These are phyloP conservation scores for Sebastes matsubarae DNA, from an alignment of 2,797 vertebrate genomes.

Conservation along the genomic window DNA sequence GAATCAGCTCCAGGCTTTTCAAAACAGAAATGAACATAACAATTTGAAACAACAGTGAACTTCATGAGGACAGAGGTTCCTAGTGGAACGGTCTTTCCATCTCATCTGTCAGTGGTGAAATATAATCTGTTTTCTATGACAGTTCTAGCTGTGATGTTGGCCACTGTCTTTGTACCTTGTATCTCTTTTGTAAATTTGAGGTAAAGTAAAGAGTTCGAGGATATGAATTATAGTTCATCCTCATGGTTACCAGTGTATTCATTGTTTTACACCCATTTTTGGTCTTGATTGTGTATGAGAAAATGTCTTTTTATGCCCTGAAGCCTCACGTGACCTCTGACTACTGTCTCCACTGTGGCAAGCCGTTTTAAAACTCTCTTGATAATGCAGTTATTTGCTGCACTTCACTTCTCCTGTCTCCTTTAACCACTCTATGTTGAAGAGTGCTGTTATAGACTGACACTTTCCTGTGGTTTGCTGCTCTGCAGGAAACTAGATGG, in stretches of 20 bases:
- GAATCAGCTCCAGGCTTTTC: background rate
- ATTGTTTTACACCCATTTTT: background rate
- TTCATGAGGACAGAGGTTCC: background rate
- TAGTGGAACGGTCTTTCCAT: background rate
- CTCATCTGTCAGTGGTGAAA: background rate
- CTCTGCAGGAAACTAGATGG: constrained; percentile 65
- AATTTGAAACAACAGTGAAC: background rate
- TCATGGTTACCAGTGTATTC: background rate
- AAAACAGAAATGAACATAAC: background rate
- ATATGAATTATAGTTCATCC: background rate
- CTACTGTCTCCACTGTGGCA: background rate
- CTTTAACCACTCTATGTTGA: constrained; percentile 54
- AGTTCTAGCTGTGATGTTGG: background rate
- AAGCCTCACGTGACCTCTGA: background rate
- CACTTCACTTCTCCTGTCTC: constrained; percentile 49
- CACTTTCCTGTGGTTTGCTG: constrained; percentile 72
- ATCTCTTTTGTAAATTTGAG: background rate
- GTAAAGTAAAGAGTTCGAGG: background rate
- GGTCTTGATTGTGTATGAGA: background rate
- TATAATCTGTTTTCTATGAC: background rate
- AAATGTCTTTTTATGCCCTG: background rate
- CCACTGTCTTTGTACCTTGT: background rate
- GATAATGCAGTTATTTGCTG: background rate
- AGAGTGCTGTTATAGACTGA: constrained; percentile 70
- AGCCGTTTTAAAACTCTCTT: background rate